These are phyloP conservation scores for Dryomyza anilis DNA, from an alignment of 2,888 invertebrate species.

Conservation along the genomic window DNA sequence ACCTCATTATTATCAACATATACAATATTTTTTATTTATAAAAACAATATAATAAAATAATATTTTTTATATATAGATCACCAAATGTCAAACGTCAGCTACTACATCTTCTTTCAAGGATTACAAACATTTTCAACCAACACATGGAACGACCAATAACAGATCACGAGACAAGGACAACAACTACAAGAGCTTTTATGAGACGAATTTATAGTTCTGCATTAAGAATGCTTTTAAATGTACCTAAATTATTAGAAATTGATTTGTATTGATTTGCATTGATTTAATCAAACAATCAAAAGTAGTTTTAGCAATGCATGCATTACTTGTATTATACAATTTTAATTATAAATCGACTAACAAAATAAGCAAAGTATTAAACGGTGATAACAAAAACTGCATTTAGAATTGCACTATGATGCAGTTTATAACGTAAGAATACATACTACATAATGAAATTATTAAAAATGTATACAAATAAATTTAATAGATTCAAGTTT, in stretches of 20 bases:
- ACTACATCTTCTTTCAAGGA: constrained; percentile 27
- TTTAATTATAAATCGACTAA: constrained; percentile 36
- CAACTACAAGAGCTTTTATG: constrained; percentile 56
- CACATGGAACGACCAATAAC: constrained; percentile 26
- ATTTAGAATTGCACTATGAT: too few species aligned
- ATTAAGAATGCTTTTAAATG: not conserved
- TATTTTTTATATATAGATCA: constrained; percentile 43
- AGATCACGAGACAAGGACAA: constrained; percentile 50
- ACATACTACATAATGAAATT: not conserved
- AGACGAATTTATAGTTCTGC: constrained; percentile 57
- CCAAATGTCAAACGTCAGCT: constrained; percentile 41
- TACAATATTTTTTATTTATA: too few species aligned
- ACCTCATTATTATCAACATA: too few species aligned
- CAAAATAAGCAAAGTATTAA: constrained; percentile 45
- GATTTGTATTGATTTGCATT: too few species aligned
- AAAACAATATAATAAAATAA: not conserved
- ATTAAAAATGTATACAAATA: not conserved
- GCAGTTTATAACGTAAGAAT: not conserved
- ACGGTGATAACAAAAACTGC: constrained; percentile 50
- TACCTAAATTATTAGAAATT: not conserved
- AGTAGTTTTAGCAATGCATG: not conserved
- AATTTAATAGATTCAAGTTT: not conserved
- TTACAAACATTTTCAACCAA: constrained; percentile 33
- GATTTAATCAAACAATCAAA: too few species aligned
- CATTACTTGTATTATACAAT: not conserved